Percentiles rank a stretch among this genome's conserved stretches.
phyloP scores from a whole-genome alignment of 2,797 vertebrate genomes.

The Tarsius wallacei region DNA sequence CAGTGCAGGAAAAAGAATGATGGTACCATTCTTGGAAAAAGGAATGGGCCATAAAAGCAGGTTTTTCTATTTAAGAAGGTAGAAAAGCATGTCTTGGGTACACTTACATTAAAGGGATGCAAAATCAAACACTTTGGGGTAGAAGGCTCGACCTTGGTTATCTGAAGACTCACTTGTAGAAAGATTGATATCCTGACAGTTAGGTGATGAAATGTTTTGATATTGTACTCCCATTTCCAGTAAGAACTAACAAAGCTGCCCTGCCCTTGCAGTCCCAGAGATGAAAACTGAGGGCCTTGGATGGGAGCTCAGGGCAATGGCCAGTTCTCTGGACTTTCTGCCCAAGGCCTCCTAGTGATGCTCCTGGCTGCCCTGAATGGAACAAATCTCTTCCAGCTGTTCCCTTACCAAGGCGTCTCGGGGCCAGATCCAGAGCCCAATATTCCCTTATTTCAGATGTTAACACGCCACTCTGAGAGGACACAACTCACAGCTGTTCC shows the following conservation, averaged over 20 bases:
- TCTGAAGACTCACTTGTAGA: neutral
- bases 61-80: neutral
- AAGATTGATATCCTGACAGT: neutral
- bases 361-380: accelerated
- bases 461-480: neutral
- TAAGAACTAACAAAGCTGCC: neutral
- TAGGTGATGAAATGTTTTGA: neutral
- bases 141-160: neutral
- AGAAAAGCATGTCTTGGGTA: neutral
- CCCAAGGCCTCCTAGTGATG: neutral
- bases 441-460: neutral
- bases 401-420: neutral
- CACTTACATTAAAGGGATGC: neutral
- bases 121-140: neutral
- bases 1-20: neutral
- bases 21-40: neutral
- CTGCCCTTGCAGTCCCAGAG: neutral
- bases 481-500: neutral
- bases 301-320: neutral
- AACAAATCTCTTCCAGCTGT: neutral
- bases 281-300: neutral
- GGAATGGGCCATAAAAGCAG: neutral
- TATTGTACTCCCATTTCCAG: neutral
- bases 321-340: too few relatives aligned
- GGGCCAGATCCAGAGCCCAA: neutral